phyloP scores from a whole-genome alignment of 1,140 invertebrate genomes.

The Ctenoplectra terminalis region DNA sequence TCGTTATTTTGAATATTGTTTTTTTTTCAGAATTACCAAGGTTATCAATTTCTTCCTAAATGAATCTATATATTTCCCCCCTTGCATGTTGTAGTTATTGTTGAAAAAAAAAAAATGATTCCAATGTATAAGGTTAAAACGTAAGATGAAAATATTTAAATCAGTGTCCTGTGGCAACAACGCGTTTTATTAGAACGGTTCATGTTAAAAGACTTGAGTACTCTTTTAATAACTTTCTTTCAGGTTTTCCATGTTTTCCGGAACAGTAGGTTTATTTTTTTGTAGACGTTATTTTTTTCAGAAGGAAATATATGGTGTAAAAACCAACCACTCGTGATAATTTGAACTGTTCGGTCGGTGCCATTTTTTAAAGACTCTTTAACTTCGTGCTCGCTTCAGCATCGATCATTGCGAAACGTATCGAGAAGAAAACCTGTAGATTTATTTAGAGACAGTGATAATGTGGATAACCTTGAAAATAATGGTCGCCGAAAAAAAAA shows the following conservation, averaged over 20 bases:
- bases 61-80: not conserved
- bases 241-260: not conserved
- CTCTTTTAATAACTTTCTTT: not conserved
- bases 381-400: no score
- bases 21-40: not conserved
- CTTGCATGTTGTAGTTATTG: constrained; percentile 15
- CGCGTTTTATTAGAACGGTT: not conserved
- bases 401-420: no score
- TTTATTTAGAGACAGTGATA: constrained; percentile 9
- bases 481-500: not conserved
- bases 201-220: not conserved
- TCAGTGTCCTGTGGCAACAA: not conserved
- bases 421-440: constrained; percentile 4
- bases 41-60: constrained; percentile 14
- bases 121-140: not conserved
- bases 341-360: not conserved
- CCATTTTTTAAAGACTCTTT: not conserved
- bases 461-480: constrained; percentile 12
- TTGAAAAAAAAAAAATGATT: not conserved
- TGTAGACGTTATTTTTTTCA: not conserved
- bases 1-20: not conserved
- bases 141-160: not conserved
- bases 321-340: not conserved
- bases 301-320: not conserved
- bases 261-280: not conserved